phyloP scores from a whole-genome alignment of 2,797 vertebrate genomes.

The Scolopax bukidnonensis region DNA sequence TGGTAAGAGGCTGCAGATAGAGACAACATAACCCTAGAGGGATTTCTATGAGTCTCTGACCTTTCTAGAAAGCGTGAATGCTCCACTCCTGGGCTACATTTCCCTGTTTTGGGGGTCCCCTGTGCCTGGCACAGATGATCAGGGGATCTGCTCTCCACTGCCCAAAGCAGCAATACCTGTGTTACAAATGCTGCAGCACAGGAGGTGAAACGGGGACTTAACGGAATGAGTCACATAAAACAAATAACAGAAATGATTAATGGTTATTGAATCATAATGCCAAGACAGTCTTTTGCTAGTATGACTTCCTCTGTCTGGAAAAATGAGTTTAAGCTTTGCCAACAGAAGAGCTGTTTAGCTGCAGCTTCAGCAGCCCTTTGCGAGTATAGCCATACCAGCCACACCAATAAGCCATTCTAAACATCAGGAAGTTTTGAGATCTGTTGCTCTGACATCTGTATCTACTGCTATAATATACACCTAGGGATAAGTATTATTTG shows the following conservation, averaged over 20 bases:
- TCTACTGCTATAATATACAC: neutral
- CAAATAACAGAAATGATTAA: neutral
- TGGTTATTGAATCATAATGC: neutral
- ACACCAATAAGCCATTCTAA: neutral
- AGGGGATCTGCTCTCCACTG: neutral
- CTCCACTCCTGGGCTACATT: accelerated
- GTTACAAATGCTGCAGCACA: neutral
- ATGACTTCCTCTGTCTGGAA: neutral
- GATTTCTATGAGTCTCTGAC: neutral
- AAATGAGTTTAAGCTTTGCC: neutral
- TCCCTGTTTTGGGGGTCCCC: neutral
- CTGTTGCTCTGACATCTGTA: neutral
- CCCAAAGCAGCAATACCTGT: neutral
- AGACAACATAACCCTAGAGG: neutral
- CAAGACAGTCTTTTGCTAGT: neutral
- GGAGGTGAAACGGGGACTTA: neutral
- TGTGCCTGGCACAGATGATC: neutral
- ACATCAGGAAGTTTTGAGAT: neutral
- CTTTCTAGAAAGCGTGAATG: neutral
- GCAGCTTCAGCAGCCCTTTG: neutral
- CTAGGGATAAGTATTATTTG: neutral
- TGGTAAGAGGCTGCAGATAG: neutral
- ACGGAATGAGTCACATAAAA: neutral
- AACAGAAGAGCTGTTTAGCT: neutral
- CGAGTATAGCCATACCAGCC: neutral